Evolutionary conservation across 2,888 invertebrate species (phyloP), one percentile per base, ranked within the genome.

Genomic region (Epirrita christyi): DNA sequence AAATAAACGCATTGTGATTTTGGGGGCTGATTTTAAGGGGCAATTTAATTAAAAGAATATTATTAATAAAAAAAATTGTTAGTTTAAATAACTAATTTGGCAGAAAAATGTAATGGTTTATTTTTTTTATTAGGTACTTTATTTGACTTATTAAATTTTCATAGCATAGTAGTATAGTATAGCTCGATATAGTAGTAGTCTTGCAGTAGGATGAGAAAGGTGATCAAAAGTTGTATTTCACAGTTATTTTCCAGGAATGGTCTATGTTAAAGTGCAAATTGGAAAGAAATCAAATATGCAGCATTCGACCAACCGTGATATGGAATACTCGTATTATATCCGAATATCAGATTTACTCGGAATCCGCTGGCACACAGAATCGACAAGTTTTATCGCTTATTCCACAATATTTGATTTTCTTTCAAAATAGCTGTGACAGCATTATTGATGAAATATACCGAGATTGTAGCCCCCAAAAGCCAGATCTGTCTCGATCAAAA

Each of bases 271-370:
- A 32, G 32, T 32, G 32, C 6, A 82, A 85, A 86, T 86, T 84
- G 85, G 82, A 84, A 86, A 86, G 83, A 87, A 88, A 88, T 87
- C 87, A 88, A 87, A 88, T 88, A 88, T 88, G 86, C 86, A 85
- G 83, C 82, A 82, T 70, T 73, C 85, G 80, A 76, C 76, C 81
- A 80, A 81, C 82, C 84, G 81, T 83, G 86, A 84, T 85, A 88
- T 87, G 80, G 83, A 85, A 86, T 85, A 83, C 80, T 78, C 80
- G 80, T 78, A 85, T 83, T 85, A 84, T 75, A 73, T 75, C 68
- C 73, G 70, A 73, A 76, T 77, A 75, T 75, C 76, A 74, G 70
- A 80, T 80, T 76, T 79, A 78, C 78, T 72, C 71, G 61, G 69
- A 75, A 76, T 73, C 71, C 73, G 71, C 72, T 70, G 65, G 67